Evolutionary conservation across 2,888 invertebrate genomes (phyloP).

Genomic region (Anthophora plumipes): DNA sequence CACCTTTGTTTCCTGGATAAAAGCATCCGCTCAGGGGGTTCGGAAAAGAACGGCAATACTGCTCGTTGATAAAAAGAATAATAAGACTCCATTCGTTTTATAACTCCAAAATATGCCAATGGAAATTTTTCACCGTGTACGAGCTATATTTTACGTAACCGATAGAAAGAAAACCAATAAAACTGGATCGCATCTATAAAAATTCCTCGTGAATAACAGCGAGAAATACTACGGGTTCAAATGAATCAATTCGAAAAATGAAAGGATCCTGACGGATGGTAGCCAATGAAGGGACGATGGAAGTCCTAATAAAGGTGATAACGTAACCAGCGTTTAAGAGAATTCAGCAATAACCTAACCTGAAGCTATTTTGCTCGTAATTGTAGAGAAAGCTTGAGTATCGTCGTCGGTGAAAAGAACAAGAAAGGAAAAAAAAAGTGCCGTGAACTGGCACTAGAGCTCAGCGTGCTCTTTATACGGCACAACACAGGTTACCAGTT

Average conservation of each 20-base stretch:
- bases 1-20: no score
- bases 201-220: not conserved
- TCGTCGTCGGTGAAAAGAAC: not conserved
- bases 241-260: not conserved
- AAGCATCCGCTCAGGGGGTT: no score
- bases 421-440: conserved; percentile 55
- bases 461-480: conserved; percentile 31
- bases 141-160: no score
- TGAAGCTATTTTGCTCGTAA: not conserved
- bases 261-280: not conserved
- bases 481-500: conserved; percentile 15
- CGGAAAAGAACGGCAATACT: no score
- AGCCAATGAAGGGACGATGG: not conserved
- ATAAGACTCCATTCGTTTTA: not conserved
- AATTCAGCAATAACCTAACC: conserved; percentile 64
- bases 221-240: not conserved
- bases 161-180: no score
- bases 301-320: not conserved
- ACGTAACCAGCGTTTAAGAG: conserved; percentile 17
- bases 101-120: not conserved
- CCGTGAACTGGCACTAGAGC: conserved; percentile 40
- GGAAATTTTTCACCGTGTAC: no score
- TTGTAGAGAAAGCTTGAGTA: conserved; percentile 8
- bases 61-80: no score
- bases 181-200: no score